Conservation (phyloP, 2,797 vertebrate genomes). For the Benthosema pterotum region DNA sequence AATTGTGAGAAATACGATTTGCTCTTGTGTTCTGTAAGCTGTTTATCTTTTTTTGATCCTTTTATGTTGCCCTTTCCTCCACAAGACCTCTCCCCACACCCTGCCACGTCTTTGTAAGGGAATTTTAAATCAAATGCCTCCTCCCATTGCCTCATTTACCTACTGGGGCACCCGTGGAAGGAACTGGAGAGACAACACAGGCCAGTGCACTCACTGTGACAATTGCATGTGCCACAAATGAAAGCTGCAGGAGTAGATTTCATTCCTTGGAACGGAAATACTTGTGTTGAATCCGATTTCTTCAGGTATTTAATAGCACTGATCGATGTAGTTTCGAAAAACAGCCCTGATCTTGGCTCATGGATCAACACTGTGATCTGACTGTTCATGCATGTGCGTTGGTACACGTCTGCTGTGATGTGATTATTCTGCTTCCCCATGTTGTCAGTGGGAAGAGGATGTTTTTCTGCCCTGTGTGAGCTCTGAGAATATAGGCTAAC, state of each 20-base stretch:
- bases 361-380: constrained; percentile 4
- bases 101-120: constrained; percentile 43
- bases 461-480: constrained; percentile 83
- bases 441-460: constrained; percentile 45
- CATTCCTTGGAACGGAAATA: no score
- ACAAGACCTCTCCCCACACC: not conserved
- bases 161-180: constrained; percentile 34
- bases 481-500: constrained; percentile 90
- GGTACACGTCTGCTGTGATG: constrained; percentile 26
- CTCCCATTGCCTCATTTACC: constrained; percentile 70
- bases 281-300: no score
- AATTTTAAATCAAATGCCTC: constrained; percentile 64
- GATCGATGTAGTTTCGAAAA: no score
- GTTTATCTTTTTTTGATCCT: constrained; percentile 88
- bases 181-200: constrained; percentile 7
- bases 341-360: not conserved
- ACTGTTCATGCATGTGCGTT: constrained; percentile 33
- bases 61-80: constrained; percentile 47
- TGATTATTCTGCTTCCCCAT: constrained; percentile 41
- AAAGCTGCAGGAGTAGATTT: not conserved
- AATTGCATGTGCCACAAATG: constrained; percentile 5
- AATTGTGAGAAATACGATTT: constrained; percentile 99
- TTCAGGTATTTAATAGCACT: no score
- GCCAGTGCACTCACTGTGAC: constrained; percentile 15
- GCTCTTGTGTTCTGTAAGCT: constrained; percentile 82